Base-by-base conservation (phyloP, 2,888 invertebrate species). In the Aricia artaxerxes region DNA sequence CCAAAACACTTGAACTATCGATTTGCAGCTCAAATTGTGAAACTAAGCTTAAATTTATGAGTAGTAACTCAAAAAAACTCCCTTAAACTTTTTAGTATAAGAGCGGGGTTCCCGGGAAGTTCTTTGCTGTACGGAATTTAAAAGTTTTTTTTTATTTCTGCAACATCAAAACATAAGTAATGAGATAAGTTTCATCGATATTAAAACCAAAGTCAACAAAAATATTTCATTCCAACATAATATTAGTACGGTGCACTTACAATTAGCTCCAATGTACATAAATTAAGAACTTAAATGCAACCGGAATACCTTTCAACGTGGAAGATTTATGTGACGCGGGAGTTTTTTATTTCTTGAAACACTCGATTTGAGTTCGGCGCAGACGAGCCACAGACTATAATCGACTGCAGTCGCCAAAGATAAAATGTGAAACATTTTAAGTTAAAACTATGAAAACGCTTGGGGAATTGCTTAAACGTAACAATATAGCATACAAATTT, bases 351-450 rank as follows among this genome's bases (percentile, higher is more conserved):
- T 75, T 79, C 61, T 40, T 75, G 24, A 31, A 61, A 57, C 75
- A 75, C 44, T 73, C 79, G 49, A 79, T 79, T 80, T 73, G 79
- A 73, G 78, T 78, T 78, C 73, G 84, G 7, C 31, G 31, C 64
- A 31, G 11, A 64, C 64, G 31, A 9, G 64, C 64, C 31, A 31
- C 64, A 61, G 2, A n/a, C 24, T n/a, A 61, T 16, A 61, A 61
- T 4, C 57, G 16, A 57, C 16, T 57, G 57, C 4, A 3, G 57
- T 49, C 49, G 11, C 49, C 7, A 49, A 49, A 11, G 11, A 49
- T 11, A 11, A 49, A 11, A 2, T 11, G 49, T 49, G 3, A 11
- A 49, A 49, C 49, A 49, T 40, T 40, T 40, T 40, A 40, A 40
- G 40, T 40, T 40, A 40, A 40, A 40, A 0, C 40, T 5, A 40